Conservation (phyloP, 1,140 invertebrate genomes). For the Neodiprion fabricii region DNA sequence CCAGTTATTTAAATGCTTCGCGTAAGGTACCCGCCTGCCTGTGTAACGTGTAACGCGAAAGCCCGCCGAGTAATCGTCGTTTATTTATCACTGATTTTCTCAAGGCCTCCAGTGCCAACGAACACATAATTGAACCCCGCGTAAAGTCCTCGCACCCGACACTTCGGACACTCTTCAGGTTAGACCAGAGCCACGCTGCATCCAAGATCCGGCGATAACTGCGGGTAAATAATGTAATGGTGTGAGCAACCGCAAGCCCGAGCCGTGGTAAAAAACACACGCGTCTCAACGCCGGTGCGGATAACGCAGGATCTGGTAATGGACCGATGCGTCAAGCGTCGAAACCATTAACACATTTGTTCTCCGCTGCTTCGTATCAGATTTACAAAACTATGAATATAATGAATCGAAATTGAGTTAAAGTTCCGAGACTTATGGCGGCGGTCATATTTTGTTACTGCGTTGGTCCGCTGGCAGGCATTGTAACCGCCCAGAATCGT, state of each 20-base stretch:
- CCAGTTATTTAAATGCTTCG: neutral
- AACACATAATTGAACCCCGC: neutral
- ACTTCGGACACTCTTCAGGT: neutral
- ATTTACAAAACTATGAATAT: neutral
- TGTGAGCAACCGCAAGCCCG: neutral
- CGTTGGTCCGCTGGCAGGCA: no score
- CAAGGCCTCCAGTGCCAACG: neutral
- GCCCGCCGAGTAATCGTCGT: neutral
- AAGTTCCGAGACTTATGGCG: neutral
- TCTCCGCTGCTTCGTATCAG: neutral
- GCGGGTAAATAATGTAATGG: neutral
- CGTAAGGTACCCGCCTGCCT: no score
- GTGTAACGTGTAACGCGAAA: no score
- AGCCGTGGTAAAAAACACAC: no score
- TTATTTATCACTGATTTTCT: neutral
- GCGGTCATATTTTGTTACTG: neutral
- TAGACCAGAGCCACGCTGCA: neutral
- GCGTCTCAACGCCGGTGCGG: no score
- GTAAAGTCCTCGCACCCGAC: neutral
- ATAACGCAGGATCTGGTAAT: neutral
- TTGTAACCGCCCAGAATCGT: neutral
- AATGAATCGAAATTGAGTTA: conserved; percentile 5
- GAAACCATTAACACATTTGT: conserved; percentile 1
- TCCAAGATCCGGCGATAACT: conserved; percentile 4
- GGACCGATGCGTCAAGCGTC: neutral